A percentile compares a stretch with the other conserved stretches of the same genome.
These are phyloP conservation scores for Timema cristinae DNA, from an alignment of 2,888 invertebrate genomes.

Conservation along the genomic window DNA sequence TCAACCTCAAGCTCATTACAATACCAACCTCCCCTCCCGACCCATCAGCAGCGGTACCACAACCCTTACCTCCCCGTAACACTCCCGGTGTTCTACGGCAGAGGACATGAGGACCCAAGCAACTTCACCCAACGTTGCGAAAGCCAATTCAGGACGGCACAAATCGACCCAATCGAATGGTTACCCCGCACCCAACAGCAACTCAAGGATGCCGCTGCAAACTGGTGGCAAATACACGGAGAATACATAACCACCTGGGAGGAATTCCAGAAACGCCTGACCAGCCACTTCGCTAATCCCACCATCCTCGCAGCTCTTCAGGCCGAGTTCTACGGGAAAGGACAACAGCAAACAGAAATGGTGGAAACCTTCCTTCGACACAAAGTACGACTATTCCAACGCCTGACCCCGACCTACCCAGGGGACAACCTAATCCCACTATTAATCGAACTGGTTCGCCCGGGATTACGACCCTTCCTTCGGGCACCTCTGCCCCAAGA, in stretches of 20 bases:
- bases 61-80: no score
- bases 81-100: no score
- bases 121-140: no score
- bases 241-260: not conserved
- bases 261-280: not conserved
- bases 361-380: not conserved
- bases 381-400: not conserved
- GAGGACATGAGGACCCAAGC: no score
- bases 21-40: no score
- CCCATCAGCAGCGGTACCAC: no score
- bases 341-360: not conserved
- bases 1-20: no score
- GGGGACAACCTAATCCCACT: not conserved
- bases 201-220: no score
- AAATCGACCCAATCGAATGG: no score
- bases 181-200: no score
- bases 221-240: not conserved
- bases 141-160: no score
- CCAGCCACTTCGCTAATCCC: not conserved
- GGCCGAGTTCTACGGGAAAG: not conserved
- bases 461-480: not conserved
- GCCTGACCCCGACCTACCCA: not conserved
- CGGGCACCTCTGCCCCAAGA: not conserved
- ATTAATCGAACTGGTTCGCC: not conserved
- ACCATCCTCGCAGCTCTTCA: not conserved